Conservation (phyloP, 2,113 vertebrate genomes). For the Scalopus aquaticus region DNA sequence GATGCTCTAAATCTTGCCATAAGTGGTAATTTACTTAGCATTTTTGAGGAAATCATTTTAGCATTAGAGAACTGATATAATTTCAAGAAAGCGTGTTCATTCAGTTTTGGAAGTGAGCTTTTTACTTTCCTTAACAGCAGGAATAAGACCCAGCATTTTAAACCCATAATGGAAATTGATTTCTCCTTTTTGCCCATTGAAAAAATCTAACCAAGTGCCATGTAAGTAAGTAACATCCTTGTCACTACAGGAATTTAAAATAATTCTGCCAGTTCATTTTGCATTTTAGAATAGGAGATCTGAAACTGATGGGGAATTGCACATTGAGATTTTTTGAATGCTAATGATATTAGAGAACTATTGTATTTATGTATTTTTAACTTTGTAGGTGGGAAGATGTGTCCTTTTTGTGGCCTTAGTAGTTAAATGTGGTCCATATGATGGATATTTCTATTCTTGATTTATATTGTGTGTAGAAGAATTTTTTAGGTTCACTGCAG, state of each 20-base stretch:
- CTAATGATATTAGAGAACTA: background rate
- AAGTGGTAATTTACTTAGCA: constrained; percentile 46
- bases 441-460: background rate
- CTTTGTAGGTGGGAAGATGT: background rate
- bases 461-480: background rate
- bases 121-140: background rate
- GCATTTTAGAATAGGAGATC: constrained; percentile 5
- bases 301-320: background rate
- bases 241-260: constrained; percentile 17
- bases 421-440: background rate
- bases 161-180: background rate
- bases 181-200: constrained; percentile 3
- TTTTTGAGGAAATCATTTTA: constrained; percentile 44
- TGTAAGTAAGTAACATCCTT: background rate
- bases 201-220: background rate
- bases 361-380: background rate
- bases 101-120: constrained; percentile 32
- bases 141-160: constrained; percentile 6
- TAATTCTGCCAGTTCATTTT: background rate
- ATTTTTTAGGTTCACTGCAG: background rate
- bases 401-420: background rate
- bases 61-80: constrained; percentile 43
- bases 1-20: background rate
- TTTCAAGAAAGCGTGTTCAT: constrained; percentile 46
- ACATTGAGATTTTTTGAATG: background rate